phyloP scores from a whole-genome alignment of 1,140 invertebrate species.

The Varroa destructor region DNA sequence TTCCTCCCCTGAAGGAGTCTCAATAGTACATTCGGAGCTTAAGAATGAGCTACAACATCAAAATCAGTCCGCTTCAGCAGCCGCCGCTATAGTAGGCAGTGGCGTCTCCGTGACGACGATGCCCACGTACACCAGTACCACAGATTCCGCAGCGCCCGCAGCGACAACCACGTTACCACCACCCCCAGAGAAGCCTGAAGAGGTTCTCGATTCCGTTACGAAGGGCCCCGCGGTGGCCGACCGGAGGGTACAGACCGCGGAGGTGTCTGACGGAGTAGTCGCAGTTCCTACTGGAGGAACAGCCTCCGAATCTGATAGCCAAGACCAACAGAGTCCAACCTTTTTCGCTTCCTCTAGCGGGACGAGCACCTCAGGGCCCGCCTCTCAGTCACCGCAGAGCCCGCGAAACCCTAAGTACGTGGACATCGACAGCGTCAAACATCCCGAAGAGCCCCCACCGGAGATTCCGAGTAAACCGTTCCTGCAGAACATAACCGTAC shows the following conservation, averaged over 20 bases:
- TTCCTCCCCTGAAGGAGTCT: too few relatives aligned
- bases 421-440: conserved; percentile 27
- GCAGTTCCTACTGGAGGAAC: background rate
- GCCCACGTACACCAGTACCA: background rate
- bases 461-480: conserved; percentile 23
- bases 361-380: conserved; percentile 3
- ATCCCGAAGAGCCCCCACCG: conserved; percentile 23
- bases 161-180: background rate
- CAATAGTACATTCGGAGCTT: too few relatives aligned
- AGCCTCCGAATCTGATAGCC: background rate
- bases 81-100: too few relatives aligned
- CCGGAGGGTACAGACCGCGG: conserved; percentile 13
- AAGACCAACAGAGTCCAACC: too few relatives aligned
- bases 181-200: background rate
- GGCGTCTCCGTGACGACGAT: too few relatives aligned
- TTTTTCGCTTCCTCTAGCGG: too few relatives aligned
- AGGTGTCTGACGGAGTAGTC: background rate
- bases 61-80: too few relatives aligned
- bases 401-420: conserved; percentile 24
- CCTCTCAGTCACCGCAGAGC: conserved; percentile 22
- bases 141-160: background rate
- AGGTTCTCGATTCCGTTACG: background rate
- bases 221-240: conserved; percentile 27
- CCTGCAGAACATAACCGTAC: conserved; percentile 22
- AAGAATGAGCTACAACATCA: too few relatives aligned